Base-by-base conservation (phyloP, 2,888 invertebrate genomes). In the Anticlea derivata region DNA sequence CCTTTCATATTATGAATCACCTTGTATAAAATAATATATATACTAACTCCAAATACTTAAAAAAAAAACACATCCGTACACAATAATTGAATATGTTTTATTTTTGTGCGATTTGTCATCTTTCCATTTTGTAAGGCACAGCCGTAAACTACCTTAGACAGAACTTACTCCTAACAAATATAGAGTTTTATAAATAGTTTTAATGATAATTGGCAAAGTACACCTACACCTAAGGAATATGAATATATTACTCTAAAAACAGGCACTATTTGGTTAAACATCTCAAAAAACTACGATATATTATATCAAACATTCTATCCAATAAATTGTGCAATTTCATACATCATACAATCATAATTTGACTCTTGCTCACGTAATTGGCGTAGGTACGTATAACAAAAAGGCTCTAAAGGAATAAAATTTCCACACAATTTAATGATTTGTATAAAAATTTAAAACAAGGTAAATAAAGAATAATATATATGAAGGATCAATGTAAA, bases 221-320 rank as follows among this genome's bases (percentile, higher is more conserved):
- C 60, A 69, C 77, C 80, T 79, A 79, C 78, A 77, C 78, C 77
- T 78, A 51, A 12, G 29, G 35, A 47, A 79, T 50, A 58, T 57
- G 65, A 61, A 69, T 65, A 72, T 66, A 63, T 65, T 61, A 63
- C 48, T 55, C 59, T 62, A 66, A 68, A 68, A 69, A 76, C 63
- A 75, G 76, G 70, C 77, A 78, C 74, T 69, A 65, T 63, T 57
- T 48, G 55, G 59, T 58, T 61, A 55, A 52, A 59, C 52, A 49
- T 35, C 22, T 48, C 34, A 17, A 33, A 20, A 31, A 41, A 47
- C 22, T 22, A 45, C 39, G 27, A 31, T 50, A 29, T 33, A 47
- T 31, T 7, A 20, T 50, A 20, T 11, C 27, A 38, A 43, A 52
- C 37, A 49, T 37, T 8, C 31, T 31, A 12, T 22, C 10, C 24